Percentiles rank a stretch among this genome's conserved stretches.
Conservation (phyloP, 2,888 invertebrate genomes). For the Xestia c-nigrum region DNA sequence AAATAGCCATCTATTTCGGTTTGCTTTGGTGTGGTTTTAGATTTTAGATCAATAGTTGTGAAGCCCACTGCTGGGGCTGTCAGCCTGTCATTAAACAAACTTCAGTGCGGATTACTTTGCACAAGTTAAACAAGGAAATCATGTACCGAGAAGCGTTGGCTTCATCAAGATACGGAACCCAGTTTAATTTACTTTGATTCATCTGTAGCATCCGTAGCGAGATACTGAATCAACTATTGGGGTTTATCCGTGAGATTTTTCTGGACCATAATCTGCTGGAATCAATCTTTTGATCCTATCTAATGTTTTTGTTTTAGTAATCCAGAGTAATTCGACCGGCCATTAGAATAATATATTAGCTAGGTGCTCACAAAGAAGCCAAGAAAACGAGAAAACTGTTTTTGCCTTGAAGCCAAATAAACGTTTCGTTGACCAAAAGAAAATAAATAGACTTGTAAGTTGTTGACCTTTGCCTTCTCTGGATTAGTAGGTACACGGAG, state of each 20-base stretch:
- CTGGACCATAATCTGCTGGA: background rate
- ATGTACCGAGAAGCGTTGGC: conserved; percentile 44
- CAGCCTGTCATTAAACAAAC: conserved; percentile 61
- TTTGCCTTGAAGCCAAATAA: conserved; percentile 48
- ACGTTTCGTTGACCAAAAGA: conserved; percentile 23
- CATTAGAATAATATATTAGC: conserved; percentile 41
- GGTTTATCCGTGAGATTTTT: background rate
- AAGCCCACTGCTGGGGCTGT: conserved; percentile 33
- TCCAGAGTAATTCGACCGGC: conserved; percentile 33
- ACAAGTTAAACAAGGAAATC: conserved; percentile 61
- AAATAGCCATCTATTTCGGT: conserved; percentile 42
- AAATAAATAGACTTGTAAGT: conserved; percentile 19
- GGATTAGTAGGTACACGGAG: background rate
- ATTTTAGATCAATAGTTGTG: conserved; percentile 43
- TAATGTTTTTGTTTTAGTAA: conserved; percentile 31
- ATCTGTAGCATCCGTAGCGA: conserved; percentile 2
- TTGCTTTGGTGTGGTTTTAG: conserved; percentile 44
- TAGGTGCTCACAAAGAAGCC: conserved; percentile 27
- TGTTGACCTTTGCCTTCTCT: conserved; percentile 19
- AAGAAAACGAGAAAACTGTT: conserved; percentile 42
- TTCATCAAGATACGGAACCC: conserved; percentile 33
- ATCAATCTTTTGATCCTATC: conserved; percentile 40
- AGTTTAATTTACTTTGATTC: conserved; percentile 21
- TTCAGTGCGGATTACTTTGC: conserved; percentile 57
- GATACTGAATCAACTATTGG: background rate